Base-by-base conservation (phyloP, 2,888 invertebrate species). In the Drosophila acutilabella region DNA sequence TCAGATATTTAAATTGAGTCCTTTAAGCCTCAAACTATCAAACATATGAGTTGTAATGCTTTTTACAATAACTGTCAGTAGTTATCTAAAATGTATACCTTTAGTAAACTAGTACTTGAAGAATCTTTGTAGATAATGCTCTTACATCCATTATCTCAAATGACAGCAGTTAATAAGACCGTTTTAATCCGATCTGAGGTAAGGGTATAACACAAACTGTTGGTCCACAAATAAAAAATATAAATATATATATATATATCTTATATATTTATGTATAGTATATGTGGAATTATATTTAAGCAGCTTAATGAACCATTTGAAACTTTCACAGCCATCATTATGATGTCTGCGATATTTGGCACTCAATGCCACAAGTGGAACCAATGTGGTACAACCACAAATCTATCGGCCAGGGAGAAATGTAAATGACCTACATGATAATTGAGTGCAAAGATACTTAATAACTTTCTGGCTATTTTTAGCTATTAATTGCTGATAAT, bases 251-350 rank as follows among this genome's bases (percentile, higher is more conserved):
- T 30, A 30, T n/a, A n/a, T n/a, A n/a, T n/a, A n/a, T n/a, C n/a
- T n/a, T 30, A 8, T 30, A 30, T 30, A 30, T 30, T 6, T 8
- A 0, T 30, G 2, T 30, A 8, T 30, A 62, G 2, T 30, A 62
- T 59, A 48, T 26, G 44, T 50, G 79, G 75, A 44, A 69, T 78
- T 74, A 69, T 67, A 87, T 78, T 69, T 85, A 88, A 81, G 81
- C 88, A 62, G 81, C 81, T 81, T 82, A 82, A 82, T 82, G 86
- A 82, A 82, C 78, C 83, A 82, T 85, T 82, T 71, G 74, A 73
- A 88, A 89, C 89, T 88, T 83, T 83, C 83, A 83, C 83, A 87
- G 80, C 72, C 68, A 83, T 88, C 86, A 84, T 88, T 71, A 86
- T 83, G 81, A 88, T 82, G 86, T 82, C 73, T 71, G 77, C 67